Evolutionary conservation across 2,888 invertebrate genomes (phyloP).

Genomic region (Eupithecia tripunctaria): DNA sequence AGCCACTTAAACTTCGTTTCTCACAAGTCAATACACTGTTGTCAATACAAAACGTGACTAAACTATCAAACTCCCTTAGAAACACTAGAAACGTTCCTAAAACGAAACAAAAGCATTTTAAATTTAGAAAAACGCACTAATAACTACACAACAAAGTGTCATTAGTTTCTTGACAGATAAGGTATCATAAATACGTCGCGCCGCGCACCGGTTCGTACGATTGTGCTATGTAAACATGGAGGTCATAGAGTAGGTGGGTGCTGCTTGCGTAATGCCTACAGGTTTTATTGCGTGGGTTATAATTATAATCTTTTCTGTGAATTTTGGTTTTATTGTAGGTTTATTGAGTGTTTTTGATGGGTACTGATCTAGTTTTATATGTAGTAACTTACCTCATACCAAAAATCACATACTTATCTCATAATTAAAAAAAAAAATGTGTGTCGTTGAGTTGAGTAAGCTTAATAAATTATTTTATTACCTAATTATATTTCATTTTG

Average conservation of each 20-base stretch:
- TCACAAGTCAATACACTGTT: not conserved
- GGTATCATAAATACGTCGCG: slow-evolving; percentile 45
- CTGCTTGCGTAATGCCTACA: slow-evolving; percentile 19
- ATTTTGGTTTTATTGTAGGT: not conserved
- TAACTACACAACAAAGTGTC: not conserved
- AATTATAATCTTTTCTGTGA: not conserved
- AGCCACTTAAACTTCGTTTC: not conserved
- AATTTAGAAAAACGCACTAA: slow-evolving; percentile 4
- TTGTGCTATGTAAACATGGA: slow-evolving; percentile 61
- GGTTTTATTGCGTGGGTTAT: slow-evolving; percentile 8
- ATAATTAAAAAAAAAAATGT: no score
- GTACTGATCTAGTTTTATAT: no score
- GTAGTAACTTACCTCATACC: no score
- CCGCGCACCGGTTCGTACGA: slow-evolving; percentile 53
- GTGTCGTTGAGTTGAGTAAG: not conserved
- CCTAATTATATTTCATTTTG: not conserved
- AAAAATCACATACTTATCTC: no score
- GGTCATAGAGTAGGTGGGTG: slow-evolving; percentile 57
- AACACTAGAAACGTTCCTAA: not conserved
- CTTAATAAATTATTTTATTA: not conserved
- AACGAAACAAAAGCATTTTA: not conserved
- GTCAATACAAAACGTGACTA: not conserved
- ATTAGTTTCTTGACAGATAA: slow-evolving; percentile 12
- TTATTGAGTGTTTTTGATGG: not conserved
- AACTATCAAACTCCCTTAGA: not conserved